A percentile compares a stretch with the other conserved stretches of the same genome.
Conservation (phyloP, 2,888 invertebrate species). For the Isotomurus palustris region DNA sequence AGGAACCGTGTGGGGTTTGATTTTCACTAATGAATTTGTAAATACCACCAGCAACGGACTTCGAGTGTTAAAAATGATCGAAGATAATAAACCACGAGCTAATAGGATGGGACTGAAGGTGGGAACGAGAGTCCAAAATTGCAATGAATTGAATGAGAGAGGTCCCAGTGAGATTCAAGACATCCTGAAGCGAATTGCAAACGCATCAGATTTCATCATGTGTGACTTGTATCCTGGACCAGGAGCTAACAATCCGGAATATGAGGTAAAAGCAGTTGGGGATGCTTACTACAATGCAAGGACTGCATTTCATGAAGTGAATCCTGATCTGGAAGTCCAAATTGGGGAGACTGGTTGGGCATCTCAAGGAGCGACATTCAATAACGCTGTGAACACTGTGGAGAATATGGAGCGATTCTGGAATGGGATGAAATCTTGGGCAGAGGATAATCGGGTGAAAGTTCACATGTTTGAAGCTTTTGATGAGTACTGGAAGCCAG, state of each 20-base stretch:
- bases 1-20: slow-evolving; percentile 31
- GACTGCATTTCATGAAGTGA: not conserved
- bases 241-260: not conserved
- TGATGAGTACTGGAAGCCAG: slow-evolving; percentile 29
- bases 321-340: slow-evolving; percentile 18
- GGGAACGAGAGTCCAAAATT: not conserved
- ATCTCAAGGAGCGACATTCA: slow-evolving; percentile 19
- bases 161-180: not conserved
- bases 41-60: not conserved
- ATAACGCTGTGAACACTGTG: slow-evolving; percentile 9
- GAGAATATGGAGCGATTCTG: slow-evolving; percentile 17
- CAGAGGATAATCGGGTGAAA: slow-evolving; percentile 8
- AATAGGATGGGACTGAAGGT: not conserved
- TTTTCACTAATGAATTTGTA: slow-evolving; percentile 19
- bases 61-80: not conserved
- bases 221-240: slow-evolving; percentile 11
- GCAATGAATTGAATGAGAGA: not conserved
- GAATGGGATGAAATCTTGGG: slow-evolving; percentile 17
- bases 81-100: not conserved
- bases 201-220: slow-evolving; percentile 16
- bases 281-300: not conserved
- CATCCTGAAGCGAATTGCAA: slow-evolving; percentile 17
- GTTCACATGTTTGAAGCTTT: slow-evolving; percentile 34
- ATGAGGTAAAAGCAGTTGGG: slow-evolving; percentile 1
- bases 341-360: slow-evolving; percentile 29